phyloP scores from a whole-genome alignment of 2,113 vertebrate species.

The Columba livia region DNA sequence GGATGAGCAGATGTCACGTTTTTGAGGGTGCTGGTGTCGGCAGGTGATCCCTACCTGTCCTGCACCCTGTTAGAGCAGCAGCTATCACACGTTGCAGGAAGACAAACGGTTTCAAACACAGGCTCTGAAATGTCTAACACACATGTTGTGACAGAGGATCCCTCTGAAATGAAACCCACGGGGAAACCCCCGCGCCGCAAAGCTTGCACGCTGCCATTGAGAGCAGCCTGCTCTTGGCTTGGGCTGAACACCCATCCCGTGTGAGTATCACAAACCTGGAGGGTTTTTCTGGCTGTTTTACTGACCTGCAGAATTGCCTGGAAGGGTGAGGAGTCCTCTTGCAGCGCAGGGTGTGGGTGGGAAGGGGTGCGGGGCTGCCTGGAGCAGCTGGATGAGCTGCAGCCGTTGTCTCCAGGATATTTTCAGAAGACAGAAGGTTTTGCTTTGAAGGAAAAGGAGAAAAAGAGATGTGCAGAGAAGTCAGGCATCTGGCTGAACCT shows the following conservation, averaged over 20 bases:
- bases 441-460: not conserved
- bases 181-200: not conserved
- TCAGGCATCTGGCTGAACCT: not conserved
- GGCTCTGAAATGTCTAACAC: not conserved
- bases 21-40: not conserved
- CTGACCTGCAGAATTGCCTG: not conserved
- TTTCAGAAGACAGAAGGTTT: not conserved
- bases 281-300: not conserved
- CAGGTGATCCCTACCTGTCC: not conserved
- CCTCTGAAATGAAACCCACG: not conserved
- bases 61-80: not conserved
- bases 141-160: not conserved
- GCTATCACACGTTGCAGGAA: not conserved
- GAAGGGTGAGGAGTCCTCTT: not conserved
- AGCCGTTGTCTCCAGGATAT: not conserved
- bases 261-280: not conserved
- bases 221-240: not conserved
- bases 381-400: not conserved
- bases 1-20: not conserved
- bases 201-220: not conserved
- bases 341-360: not conserved
- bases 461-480: not conserved
- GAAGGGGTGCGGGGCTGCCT: not conserved
- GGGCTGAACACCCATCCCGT: not conserved
- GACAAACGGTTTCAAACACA: not conserved